A percentile compares a stretch with the other conserved stretches of the same genome.
phyloP scores from a whole-genome alignment of 2,888 invertebrate genomes.

The Venustoraphidia nigricollis region DNA sequence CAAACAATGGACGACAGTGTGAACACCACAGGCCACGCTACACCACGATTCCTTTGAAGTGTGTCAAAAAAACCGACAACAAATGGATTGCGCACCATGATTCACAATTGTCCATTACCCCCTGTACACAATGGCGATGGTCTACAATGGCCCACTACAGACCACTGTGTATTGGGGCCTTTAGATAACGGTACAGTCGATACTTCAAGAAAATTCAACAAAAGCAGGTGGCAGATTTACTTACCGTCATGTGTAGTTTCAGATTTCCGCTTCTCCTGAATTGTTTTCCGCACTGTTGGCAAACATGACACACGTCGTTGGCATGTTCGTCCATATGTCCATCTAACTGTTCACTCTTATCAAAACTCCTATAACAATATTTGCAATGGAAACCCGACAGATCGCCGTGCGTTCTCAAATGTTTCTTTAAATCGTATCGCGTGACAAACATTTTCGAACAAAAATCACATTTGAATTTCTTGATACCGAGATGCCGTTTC shows the following conservation, averaged over 20 bases:
- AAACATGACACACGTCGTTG: background rate
- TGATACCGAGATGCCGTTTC: no score
- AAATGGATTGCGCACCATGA: no score
- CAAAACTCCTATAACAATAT: background rate
- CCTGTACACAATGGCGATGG: no score
- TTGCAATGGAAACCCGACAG: background rate
- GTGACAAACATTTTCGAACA: background rate
- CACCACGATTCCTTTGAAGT: no score
- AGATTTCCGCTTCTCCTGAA: background rate
- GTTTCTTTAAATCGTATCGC: background rate
- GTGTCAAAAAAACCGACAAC: no score
- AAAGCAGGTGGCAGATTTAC: background rate
- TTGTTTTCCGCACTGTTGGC: slow-evolving; percentile 1
- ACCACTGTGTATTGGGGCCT: no score
- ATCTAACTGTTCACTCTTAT: background rate
- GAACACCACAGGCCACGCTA: no score
- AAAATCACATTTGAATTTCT: slow-evolving; percentile 1
- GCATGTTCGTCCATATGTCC: background rate
- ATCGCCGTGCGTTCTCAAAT: background rate
- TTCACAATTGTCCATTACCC: no score
- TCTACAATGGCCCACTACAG: no score
- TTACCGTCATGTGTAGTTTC: background rate
- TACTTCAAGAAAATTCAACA: no score
- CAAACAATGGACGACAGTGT: no score
- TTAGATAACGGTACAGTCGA: no score